Conservation (phyloP, 2,113 vertebrate genomes). For the Sterrhoptilus dennistouni region DNA sequence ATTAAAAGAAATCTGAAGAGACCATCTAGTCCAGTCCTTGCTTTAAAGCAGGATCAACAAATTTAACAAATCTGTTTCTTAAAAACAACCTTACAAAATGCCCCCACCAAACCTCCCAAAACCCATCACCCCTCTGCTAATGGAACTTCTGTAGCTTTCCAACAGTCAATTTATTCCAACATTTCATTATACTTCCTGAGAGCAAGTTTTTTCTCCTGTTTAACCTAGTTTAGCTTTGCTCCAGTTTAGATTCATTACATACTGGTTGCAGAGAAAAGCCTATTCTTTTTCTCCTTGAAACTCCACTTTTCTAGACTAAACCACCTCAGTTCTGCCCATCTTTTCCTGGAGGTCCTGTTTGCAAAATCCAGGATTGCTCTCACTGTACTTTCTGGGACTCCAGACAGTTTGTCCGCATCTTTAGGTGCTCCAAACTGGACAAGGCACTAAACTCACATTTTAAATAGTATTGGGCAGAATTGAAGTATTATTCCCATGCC, state of each 20-base stretch:
- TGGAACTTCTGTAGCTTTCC: background rate
- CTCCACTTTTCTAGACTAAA: background rate
- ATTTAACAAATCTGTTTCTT: background rate
- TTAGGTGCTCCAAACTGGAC: background rate
- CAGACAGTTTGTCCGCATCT: background rate
- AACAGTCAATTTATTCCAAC: background rate
- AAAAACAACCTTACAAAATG: background rate
- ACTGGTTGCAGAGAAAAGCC: background rate
- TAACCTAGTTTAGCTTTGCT: conserved; percentile 9
- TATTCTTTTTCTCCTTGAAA: background rate
- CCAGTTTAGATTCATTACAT: background rate
- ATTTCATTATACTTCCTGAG: background rate
- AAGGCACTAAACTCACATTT: background rate
- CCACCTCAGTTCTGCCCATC: background rate
- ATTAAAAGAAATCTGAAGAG: background rate
- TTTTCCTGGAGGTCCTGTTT: background rate
- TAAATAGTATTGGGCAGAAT: background rate
- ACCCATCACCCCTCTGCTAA: background rate
- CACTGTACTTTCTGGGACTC: background rate
- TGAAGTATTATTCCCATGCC: background rate
- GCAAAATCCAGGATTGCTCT: background rate
- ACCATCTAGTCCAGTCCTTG: background rate
- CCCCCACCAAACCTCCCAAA: background rate
- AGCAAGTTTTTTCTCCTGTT: background rate
- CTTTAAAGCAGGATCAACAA: background rate